These are phyloP conservation scores for Drosophila pseudoobscura DNA, from an alignment of 1,140 invertebrate species.

Conservation along the genomic window DNA sequence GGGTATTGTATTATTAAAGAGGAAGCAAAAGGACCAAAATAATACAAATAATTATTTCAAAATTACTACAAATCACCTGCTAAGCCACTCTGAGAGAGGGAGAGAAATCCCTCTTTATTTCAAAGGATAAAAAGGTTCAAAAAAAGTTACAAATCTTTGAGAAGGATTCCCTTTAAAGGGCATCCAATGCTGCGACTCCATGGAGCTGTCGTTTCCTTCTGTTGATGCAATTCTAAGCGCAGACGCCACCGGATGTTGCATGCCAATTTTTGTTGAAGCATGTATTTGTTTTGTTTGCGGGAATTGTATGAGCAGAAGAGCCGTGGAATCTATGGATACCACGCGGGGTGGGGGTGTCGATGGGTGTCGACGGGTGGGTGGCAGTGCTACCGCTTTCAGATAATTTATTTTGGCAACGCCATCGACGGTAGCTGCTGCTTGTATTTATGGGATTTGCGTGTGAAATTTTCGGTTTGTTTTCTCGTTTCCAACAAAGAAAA, in stretches of 20 bases:
- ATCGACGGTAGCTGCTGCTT: conserved; percentile 22
- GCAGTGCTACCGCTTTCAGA: conserved; percentile 52
- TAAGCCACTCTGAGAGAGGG: too few relatives aligned
- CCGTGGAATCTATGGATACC: too few relatives aligned
- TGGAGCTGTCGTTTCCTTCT: too few relatives aligned
- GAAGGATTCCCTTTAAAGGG: too few relatives aligned
- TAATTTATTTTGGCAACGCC: conserved; percentile 74
- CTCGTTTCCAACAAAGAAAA: conserved; percentile 30
- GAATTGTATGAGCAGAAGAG: neutral
- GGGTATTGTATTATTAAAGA: too few relatives aligned
- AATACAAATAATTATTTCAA: too few relatives aligned
- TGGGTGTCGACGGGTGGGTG: neutral
- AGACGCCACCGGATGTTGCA: conserved; percentile 78
- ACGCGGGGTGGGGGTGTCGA: neutral
- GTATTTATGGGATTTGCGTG: conserved; percentile 77
- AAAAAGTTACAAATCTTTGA: too few relatives aligned
- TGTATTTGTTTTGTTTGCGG: conserved; percentile 30
- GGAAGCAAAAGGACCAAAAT: too few relatives aligned
- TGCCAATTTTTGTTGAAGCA: conserved; percentile 70
- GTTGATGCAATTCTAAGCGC: conserved; percentile 75
- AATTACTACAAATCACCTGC: too few relatives aligned
- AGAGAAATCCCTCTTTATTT: too few relatives aligned
- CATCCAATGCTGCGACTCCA: too few relatives aligned
- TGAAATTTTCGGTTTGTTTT: conserved; percentile 54
- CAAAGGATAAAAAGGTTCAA: too few relatives aligned